Percentiles rank a stretch among this genome's conserved stretches.
Evolutionary conservation across 2,113 vertebrate species (phyloP).

Genomic region (Coracopsis vasa): DNA sequence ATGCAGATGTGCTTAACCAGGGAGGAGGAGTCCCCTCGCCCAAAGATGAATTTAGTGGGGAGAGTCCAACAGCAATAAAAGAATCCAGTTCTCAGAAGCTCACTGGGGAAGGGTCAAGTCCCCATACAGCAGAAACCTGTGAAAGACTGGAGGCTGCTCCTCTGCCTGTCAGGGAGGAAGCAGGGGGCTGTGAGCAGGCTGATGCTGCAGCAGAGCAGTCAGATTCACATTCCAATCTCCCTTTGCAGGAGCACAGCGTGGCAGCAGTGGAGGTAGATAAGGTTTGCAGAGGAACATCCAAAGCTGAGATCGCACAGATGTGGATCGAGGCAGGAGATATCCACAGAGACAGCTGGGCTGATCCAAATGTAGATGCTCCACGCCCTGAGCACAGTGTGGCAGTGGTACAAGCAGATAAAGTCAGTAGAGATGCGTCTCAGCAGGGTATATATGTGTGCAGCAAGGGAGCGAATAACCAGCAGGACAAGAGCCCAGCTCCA

Average conservation of each 20-base stretch:
- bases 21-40: neutral
- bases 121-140: neutral
- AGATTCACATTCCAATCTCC: neutral
- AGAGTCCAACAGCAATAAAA: neutral
- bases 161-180: neutral
- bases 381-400: neutral
- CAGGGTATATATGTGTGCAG: neutral
- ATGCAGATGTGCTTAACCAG: neutral
- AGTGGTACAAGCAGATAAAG: neutral
- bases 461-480: neutral
- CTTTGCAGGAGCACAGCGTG: neutral
- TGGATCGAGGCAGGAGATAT: neutral
- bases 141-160: neutral
- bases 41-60: neutral
- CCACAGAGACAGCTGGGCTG: neutral
- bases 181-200: neutral
- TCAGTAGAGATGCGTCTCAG: neutral
- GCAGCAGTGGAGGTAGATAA: neutral
- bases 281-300: neutral
- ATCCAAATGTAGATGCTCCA: neutral
- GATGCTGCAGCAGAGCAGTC: neutral
- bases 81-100: neutral
- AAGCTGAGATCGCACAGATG: neutral
- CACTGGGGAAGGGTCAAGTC: neutral
- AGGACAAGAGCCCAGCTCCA: neutral